A percentile compares a stretch with the other conserved stretches of the same genome.
Conservation (phyloP, 2,113 vertebrate genomes). For the Toxostoma redivivum region DNA sequence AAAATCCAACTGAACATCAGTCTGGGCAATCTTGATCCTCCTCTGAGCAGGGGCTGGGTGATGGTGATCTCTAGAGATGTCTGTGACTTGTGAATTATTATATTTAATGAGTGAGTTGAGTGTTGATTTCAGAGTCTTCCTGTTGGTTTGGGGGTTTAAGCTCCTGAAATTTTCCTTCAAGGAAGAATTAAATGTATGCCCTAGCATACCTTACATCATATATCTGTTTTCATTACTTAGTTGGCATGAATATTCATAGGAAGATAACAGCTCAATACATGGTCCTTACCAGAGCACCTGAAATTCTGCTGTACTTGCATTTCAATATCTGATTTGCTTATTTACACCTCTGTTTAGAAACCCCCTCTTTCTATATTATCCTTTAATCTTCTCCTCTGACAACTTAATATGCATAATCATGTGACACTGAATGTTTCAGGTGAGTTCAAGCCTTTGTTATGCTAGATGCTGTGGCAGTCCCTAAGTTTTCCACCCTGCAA, state of each 20-base stretch:
- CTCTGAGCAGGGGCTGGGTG: not conserved
- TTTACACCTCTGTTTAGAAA: not conserved
- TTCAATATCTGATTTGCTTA: not conserved
- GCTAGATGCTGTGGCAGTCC: not conserved
- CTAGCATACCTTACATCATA: not conserved
- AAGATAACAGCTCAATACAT: not conserved
- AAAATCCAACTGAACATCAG: fast-evolving
- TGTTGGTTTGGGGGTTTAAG: not conserved
- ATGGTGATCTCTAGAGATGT: not conserved
- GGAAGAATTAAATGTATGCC: not conserved
- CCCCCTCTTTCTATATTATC: not conserved
- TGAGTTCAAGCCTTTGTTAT: not conserved
- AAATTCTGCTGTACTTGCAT: not conserved
- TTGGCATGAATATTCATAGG: not conserved
- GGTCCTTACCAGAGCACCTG: not conserved
- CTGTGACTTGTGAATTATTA: not conserved
- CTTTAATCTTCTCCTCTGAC: not conserved
- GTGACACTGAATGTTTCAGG: not conserved
- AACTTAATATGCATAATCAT: not conserved
- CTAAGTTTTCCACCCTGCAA: not conserved
- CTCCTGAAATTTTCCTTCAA: not conserved
- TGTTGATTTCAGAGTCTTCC: not conserved
- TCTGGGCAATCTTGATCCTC: not conserved
- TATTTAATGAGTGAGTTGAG: not conserved
- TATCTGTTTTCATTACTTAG: not conserved